These are phyloP conservation scores for Paraescarpia echinospica DNA, from an alignment of 1,140 invertebrate genomes.

Conservation along the genomic window DNA sequence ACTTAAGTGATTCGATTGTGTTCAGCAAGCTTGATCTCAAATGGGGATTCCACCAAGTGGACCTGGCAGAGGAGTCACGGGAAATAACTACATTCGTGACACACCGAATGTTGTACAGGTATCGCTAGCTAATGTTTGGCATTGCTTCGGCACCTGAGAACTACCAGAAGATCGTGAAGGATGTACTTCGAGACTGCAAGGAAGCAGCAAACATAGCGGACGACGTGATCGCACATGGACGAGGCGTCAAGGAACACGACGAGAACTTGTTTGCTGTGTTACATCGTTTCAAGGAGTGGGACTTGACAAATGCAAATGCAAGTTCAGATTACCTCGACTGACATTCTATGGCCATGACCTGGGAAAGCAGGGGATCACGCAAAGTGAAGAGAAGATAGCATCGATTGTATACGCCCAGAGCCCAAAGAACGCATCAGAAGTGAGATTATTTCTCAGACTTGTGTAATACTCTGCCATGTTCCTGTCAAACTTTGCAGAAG, in stretches of 20 bases:
- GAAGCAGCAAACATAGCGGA: constrained; percentile 18
- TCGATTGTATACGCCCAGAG: no score
- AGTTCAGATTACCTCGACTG: constrained; percentile 14
- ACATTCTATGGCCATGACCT: background rate
- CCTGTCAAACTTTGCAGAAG: no score
- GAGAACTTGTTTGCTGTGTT: background rate
- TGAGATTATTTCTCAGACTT: no score
- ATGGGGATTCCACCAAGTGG: constrained; percentile 33
- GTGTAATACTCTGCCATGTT: no score
- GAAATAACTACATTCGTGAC: constrained; percentile 16
- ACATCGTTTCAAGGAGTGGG: background rate
- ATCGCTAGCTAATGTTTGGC: constrained; percentile 12
- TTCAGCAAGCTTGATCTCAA: constrained; percentile 33
- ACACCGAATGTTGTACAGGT: constrained; percentile 15
- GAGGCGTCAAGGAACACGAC: background rate
- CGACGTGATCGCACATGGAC: background rate
- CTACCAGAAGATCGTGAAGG: constrained; percentile 15
- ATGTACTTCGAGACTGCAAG: background rate
- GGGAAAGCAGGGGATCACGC: no score
- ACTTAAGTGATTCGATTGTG: constrained; percentile 28
- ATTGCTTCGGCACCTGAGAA: constrained; percentile 13
- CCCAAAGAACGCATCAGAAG: no score
- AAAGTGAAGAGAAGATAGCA: no score
- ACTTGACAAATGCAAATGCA: background rate
- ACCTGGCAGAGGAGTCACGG: constrained; percentile 19